Evolutionary conservation across 1,140 invertebrate genomes (phyloP), one percentile per base, ranked within the genome.

Genomic region (Dysdera silvatica): DNA sequence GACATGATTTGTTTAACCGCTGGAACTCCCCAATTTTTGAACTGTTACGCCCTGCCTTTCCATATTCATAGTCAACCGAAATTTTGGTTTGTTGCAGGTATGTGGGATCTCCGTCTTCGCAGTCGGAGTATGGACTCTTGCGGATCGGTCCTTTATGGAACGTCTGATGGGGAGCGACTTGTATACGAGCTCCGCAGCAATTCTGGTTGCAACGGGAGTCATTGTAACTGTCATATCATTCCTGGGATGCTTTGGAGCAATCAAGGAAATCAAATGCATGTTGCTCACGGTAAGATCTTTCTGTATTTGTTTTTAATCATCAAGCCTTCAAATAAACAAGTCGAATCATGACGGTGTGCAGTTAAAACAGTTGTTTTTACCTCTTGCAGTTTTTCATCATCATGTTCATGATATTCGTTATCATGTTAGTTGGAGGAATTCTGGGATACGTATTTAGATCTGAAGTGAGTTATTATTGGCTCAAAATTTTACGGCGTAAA

Each of bases 401-500:
- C 18, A 80, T 93, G 33, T 85, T 91, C 68, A 79, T 92, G 62
- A 83, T 93, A 55, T 92, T 93, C 74, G 85, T 93, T 54, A 87
- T 86, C 47, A 87, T 93, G 82, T 75, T 93, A 62, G 85, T 93
- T 67, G 90, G 89, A 23, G 91, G 90, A 18, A 87, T 93, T 54
- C 78, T 95, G 35, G 88, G 87, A 26, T 93, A 91, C 71, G 88
- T 94, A 32, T 94, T 92, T 76, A 81, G 87, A 48, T 85, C 63
- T 61, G 69, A 72, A 48, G 71, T 72, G 60, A 68, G 67, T 65
- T 43, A 45, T 49, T 7, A 18, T 20, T 65, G 5, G 29, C 37
- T 60, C 10, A 16, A n/a, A 33, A 20, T 61, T 7, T 7, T n/a
- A 23, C 12, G 3, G n/a, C 7, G 24, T 5, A 16, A 18, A 2